Percentiles rank a stretch among this genome's conserved stretches.
These are phyloP conservation scores for Atherinomorus stipes DNA, from an alignment of 2,113 vertebrate genomes.

Conservation along the genomic window DNA sequence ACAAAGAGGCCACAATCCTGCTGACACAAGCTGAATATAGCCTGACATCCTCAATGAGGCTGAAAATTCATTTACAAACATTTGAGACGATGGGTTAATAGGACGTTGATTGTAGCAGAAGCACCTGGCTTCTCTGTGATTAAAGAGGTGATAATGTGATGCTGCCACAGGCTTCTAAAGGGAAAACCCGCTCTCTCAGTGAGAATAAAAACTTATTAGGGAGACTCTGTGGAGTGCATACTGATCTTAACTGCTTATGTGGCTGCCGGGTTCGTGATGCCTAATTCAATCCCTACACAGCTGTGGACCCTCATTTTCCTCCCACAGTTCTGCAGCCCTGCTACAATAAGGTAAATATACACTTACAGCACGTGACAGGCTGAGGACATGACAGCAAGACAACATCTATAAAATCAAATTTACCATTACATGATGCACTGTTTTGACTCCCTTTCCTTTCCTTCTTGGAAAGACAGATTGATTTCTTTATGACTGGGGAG, in stretches of 20 bases:
- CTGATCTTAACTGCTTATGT: constrained; percentile 45
- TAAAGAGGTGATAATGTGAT: constrained; percentile 63
- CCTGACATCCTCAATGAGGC: constrained; percentile 43
- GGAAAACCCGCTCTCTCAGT: constrained; percentile 44
- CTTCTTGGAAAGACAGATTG: constrained; percentile 44
- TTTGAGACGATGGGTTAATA: constrained; percentile 36
- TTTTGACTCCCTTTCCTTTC: constrained; percentile 37
- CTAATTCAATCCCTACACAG: constrained; percentile 17
- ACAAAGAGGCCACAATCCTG: constrained; percentile 39
- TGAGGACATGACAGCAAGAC: constrained; percentile 29
- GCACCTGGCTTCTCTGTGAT: constrained; percentile 70
- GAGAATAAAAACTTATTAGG: constrained; percentile 63
- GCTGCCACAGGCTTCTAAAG: constrained; percentile 47
- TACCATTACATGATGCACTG: constrained; percentile 22
- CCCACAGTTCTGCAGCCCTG: not conserved
- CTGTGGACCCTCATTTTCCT: constrained; percentile 22
- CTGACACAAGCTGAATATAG: constrained; percentile 47
- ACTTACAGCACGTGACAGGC: constrained; percentile 5
- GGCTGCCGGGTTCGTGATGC: constrained; percentile 6
- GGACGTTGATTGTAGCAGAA: constrained; percentile 45
- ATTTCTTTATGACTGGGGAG: constrained; percentile 68
- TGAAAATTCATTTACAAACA: constrained; percentile 42
- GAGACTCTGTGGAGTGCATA: constrained; percentile 42
- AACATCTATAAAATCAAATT: constrained; percentile 47
- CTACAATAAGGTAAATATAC: constrained; percentile 11